Base-by-base conservation (phyloP, 2,888 invertebrate genomes). In the Phymatocera aterrima region DNA sequence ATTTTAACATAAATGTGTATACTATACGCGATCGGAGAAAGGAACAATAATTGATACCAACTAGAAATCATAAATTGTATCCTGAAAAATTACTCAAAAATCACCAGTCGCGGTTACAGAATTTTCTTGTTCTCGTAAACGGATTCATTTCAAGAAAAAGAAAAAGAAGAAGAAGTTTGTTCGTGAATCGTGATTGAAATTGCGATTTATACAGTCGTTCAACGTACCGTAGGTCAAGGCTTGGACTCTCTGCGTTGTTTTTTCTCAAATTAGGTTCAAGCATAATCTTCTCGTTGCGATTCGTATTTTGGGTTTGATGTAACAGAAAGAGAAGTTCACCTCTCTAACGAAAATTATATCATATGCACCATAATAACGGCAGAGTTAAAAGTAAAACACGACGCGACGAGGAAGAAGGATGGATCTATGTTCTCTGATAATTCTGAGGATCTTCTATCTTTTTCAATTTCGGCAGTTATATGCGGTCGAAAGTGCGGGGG, bases 191-290 rank as follows among this genome's bases (percentile, higher is more conserved):
- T 51, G 51, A 51, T 51, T 51, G 24, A 51, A 51, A 18, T 51
- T 2, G 51, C 24, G 18, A 51, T 51, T 51, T 51, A 51, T 51
- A 51, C 31, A 60, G n/a, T 24, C 60, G 31, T 34, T 6, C n/a
- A 60, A 60, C 28, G 28, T 60, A n/a, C n/a, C 31, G 15, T 60
- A 24, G 60, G 31, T 60, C 60, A 60, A 60, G 60, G 60, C n/a
- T 60, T 5, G n/a, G n/a, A 15, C 60, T 51, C 51, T 51, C 3
- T 28, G 31, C 31, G 60, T 28, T 60, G n/a, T 21, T 51, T 60
- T n/a, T n/a, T 24, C 60, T 60, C 15, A 31, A 60, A 34, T 31
- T 31, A 31, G 31, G 60, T 60, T n/a, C 24, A 60, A 60, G 60
- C n/a, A 60, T 12, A 60, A 60, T 60, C 24, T 6, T 3, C n/a